Base-by-base conservation (phyloP, 2,113 vertebrate species). In the Scartelaos histophorus region DNA sequence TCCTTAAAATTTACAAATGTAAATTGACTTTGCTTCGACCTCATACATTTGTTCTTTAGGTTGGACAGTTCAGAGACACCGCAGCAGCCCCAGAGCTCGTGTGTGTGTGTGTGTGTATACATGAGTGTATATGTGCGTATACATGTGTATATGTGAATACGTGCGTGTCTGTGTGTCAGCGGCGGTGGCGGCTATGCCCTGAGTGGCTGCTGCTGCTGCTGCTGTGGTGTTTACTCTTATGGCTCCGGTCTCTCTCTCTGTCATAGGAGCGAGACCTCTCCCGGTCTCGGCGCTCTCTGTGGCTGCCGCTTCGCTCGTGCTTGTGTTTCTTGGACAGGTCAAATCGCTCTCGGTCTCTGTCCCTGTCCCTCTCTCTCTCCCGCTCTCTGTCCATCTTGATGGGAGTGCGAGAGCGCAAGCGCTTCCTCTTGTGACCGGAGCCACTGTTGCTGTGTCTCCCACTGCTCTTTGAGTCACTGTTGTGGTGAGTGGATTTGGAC, bases 221-320 rank as follows among this genome's bases (percentile, higher is more conserved):
- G 54, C 95, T 69, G 49, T 97, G 96, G 93, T 98, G 98, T 68
- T 99, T 99, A 82, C 95, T 93, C 91, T 99, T 99, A 86, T 99
- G 97, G 6, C 96, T 79, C 0, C 98, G 92, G 84, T 99, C 97
- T 2, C 97, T 82, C 68, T 98, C 96, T 0, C 91, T 78, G 66
- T 92, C 97, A 19, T 98, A 98, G 1, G 98, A 99, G 17, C 96
- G 95, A 0, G 97, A 98, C 1, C 97, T 82, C 76, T 98, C 96
- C 0, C 96, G 82, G 53, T 97, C 96, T 0, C 95, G 92, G 67
- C 97, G 88, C 65, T 99, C 89, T 17, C 96, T 92, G 76, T 98
- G 98, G 69, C 95, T 88, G 17, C 71, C 75, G 11, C 89, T 82
- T 56, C 92, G 74, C 81, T 98, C 97, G 1, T 98, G 98, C 83